Percentiles rank a stretch among this genome's conserved stretches.
Conservation (phyloP, 35 echinoderm and acorn worm genomes). For the Holothuria glaberrima region DNA sequence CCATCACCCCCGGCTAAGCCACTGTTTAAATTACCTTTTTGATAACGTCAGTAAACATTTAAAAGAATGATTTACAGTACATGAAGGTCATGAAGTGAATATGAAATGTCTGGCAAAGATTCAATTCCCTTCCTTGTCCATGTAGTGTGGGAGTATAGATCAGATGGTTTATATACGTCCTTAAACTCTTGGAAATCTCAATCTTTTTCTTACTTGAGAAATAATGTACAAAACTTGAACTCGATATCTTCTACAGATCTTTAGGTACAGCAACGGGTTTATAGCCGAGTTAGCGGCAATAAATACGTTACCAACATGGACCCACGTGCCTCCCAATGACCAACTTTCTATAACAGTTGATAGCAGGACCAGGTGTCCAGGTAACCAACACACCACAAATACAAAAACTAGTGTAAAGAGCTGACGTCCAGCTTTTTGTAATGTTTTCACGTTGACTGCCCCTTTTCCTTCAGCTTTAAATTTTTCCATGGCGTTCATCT, state of each 20-base stretch:
- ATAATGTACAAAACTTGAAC: neutral
- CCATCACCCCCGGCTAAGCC: too few relatives aligned
- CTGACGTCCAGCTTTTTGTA: too few relatives aligned
- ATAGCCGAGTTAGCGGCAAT: neutral
- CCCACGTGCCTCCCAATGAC: neutral
- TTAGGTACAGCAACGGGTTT: neutral
- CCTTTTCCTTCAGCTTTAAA: neutral
- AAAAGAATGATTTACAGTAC: too few relatives aligned
- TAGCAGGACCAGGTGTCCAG: neutral
- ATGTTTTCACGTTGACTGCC: neutral
- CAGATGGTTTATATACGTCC: too few relatives aligned
- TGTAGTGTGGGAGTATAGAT: too few relatives aligned
- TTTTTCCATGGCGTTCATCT: neutral
- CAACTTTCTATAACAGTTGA: neutral
- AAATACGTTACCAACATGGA: neutral
- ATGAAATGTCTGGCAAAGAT: too few relatives aligned
- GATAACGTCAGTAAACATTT: too few relatives aligned
- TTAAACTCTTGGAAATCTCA: too few relatives aligned
- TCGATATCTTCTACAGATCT: neutral
- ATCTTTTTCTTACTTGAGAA: too few relatives aligned
- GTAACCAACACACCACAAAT: slow-evolving; percentile 27
- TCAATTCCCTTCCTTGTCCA: too few relatives aligned
- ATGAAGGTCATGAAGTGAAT: too few relatives aligned
- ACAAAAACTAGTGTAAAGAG: neutral
- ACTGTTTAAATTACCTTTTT: too few relatives aligned